Evolutionary conservation across 1,140 invertebrate species (phyloP).

Genomic region (Listronotus bonariensis): DNA sequence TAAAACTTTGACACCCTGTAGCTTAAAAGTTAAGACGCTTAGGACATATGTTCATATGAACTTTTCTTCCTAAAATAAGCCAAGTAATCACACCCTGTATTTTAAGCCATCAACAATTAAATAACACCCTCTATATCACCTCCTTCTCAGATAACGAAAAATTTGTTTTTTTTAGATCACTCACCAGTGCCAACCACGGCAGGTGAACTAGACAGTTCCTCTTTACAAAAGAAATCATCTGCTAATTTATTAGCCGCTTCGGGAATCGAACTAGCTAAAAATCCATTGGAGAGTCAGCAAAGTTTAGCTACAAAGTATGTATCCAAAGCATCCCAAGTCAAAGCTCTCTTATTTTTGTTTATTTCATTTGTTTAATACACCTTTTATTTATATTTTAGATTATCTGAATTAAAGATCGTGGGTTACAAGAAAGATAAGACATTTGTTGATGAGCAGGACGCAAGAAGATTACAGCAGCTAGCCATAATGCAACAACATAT

Average conservation of each 20-base stretch:
- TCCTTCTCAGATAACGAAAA: no score
- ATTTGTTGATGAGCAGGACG: constrained; percentile 73
- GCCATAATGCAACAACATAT: constrained; percentile 67
- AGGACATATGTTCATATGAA: no score
- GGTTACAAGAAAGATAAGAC: constrained; percentile 73
- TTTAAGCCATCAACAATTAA: no score
- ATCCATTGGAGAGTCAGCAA: constrained; percentile 37
- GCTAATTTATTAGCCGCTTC: constrained; percentile 37
- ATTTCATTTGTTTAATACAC: neutral
- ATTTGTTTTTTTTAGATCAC: constrained; percentile 7
- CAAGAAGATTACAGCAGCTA: constrained; percentile 73
- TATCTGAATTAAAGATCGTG: constrained; percentile 74
- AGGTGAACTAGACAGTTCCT: neutral
- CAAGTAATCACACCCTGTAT: no score
- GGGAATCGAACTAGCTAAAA: constrained; percentile 44
- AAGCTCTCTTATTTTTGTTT: no score
- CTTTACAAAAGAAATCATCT: constrained; percentile 36
- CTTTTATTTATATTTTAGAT: constrained; percentile 55
- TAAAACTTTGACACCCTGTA: no score
- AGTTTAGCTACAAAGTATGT: constrained; percentile 39
- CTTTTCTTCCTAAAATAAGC: no score
- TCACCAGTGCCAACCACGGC: neutral
- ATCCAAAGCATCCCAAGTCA: no score
- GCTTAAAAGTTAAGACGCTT: no score
- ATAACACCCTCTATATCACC: no score